Evolutionary conservation across 1,140 invertebrate species (phyloP), one percentile per base, ranked within the genome.

Genomic region (Globodera ellingtonae): DNA sequence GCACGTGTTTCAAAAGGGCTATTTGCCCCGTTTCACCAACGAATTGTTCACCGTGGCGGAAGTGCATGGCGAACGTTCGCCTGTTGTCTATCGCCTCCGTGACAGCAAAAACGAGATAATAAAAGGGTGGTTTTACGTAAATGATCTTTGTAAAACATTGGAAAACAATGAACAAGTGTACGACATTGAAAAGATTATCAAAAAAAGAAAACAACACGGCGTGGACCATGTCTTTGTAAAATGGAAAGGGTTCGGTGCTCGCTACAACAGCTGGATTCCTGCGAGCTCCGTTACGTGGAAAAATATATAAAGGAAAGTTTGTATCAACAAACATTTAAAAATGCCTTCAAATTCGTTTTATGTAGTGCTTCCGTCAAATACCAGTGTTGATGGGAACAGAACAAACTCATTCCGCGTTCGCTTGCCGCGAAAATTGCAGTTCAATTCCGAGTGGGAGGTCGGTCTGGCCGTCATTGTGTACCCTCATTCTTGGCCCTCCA

Each of bases 11-110:
- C 35, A 35, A 35, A 35, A 35, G 35, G 35, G 35, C 1, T 35
- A 35, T 47, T 13, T 74, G 46, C 65, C 80, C 44, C 80, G 71
- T 24, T 83, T 80, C 21, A 47, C 82, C 10, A 81, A 71, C 66
- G 67, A 80, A 72, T 13, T 84, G 7, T 82, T 59, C 70, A 78
- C 15, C 3, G 71, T 84, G 9, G 56, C 35, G 15, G 18, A 76
- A 76, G 6, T 79, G 35, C 15, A 18, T 48, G 21, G 13, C 18
- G 10, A 50, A 15, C 46, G 72, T 0, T 10, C 35, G 4, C 80
- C 80, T n/a, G 15, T 35, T 8, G 35, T 35, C 0, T 35, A 35
- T 3, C 35, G 35, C 35, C 35, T 35, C 35, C 3, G 35, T 35
- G 47, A n/a, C 15, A 21, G 24, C 24, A n/a, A 72, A 66, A 62